These are phyloP conservation scores for Galeruca laticollis DNA, from an alignment of 2,888 invertebrate species.

Conservation along the genomic window DNA sequence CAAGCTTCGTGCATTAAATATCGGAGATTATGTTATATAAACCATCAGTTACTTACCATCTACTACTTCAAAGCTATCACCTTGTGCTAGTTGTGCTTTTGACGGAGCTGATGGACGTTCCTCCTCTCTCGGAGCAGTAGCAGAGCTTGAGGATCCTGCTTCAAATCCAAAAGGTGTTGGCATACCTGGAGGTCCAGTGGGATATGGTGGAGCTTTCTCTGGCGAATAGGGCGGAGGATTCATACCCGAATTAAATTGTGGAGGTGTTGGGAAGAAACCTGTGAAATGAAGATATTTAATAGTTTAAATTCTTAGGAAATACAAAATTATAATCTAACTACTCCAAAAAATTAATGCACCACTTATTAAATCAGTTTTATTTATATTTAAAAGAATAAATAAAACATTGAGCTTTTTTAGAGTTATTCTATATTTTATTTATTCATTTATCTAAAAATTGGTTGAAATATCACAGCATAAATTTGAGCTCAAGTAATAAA, in stretches of 20 bases:
- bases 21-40: no score
- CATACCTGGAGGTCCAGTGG: conserved; percentile 16
- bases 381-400: no score
- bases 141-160: conserved; percentile 11
- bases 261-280: conserved; percentile 24
- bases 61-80: conserved; percentile 21
- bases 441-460: no score
- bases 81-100: conserved; percentile 29
- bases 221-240: conserved; percentile 23
- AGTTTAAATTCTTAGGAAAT: background rate
- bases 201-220: conserved; percentile 33
- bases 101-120: conserved; percentile 37
- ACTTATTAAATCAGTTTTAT: no score
- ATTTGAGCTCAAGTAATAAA: no score
- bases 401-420: no score
- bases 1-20: no score
- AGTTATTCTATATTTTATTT: no score
- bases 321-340: background rate
- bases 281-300: background rate
- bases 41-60: conserved; percentile 24
- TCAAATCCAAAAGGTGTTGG: conserved; percentile 8
- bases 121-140: conserved; percentile 30
- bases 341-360: no score
- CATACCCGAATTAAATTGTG: background rate
- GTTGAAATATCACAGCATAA: no score